Evolutionary conservation across 2,797 vertebrate genomes (phyloP).

Genomic region (Hoplostethus mediterraneus): DNA sequence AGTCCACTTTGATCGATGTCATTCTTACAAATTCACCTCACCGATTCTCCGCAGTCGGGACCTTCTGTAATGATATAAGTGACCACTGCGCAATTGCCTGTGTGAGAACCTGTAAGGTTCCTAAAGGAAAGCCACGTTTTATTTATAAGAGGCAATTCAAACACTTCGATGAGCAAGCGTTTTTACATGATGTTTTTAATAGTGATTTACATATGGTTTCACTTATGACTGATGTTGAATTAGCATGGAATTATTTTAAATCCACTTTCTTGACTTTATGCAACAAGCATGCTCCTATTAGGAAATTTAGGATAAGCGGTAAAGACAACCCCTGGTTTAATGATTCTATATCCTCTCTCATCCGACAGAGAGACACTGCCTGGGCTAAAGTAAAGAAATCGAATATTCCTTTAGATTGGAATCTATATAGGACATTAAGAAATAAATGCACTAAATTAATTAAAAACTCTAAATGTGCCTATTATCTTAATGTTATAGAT

Average conservation of each 20-base stretch:
- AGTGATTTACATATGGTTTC: neutral
- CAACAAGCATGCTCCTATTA: neutral
- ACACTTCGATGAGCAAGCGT: slow-evolving; percentile 25
- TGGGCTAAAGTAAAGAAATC: slow-evolving; percentile 2
- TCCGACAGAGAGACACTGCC: neutral
- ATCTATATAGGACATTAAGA: neutral
- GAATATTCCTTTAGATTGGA: neutral
- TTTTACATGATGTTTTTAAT: slow-evolving; percentile 19
- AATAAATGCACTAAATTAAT: slow-evolving; percentile 9
- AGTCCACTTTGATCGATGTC: slow-evolving; percentile 17
- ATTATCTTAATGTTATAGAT: no score
- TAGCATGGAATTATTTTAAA: no score
- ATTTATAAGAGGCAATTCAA: slow-evolving; percentile 30
- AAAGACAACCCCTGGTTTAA: neutral
- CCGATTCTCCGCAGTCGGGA: slow-evolving; percentile 7
- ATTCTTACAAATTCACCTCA: slow-evolving; percentile 21
- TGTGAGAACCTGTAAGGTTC: slow-evolving; percentile 25
- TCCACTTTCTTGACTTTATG: no score
- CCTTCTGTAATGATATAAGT: slow-evolving; percentile 22
- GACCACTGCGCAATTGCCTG: slow-evolving; percentile 23
- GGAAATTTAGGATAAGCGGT: neutral
- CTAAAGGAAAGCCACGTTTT: slow-evolving; percentile 9
- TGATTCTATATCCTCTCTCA: neutral
- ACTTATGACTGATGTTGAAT: no score
- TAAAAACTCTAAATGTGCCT: neutral